phyloP scores from a whole-genome alignment of 2,797 vertebrate genomes.

The Argyrosomus regius region DNA sequence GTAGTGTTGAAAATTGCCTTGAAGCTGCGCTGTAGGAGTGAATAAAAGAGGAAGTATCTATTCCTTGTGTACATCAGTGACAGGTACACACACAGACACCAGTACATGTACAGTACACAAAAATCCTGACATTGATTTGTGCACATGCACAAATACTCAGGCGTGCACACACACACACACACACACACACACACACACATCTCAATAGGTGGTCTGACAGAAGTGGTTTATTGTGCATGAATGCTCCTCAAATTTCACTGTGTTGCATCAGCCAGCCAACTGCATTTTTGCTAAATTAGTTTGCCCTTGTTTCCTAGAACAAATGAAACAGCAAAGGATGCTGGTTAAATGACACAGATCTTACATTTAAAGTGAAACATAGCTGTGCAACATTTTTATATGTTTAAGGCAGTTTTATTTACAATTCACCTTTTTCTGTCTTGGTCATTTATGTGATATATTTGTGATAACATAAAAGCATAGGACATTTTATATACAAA shows the following conservation, averaged over 20 bases:
- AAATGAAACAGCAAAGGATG: conserved; percentile 68
- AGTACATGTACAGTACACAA: conserved; percentile 59
- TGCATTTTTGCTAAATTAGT: conserved; percentile 79
- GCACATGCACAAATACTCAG: conserved; percentile 38
- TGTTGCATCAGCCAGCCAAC: conserved; percentile 84
- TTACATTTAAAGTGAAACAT: conserved; percentile 40
- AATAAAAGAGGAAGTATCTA: conserved; percentile 72
- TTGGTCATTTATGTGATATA: not conserved
- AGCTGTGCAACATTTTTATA: conserved; percentile 16
- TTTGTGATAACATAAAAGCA: conserved; percentile 10
- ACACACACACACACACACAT: conserved; percentile 30
- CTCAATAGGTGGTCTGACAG: conserved; percentile 80
- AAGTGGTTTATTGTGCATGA: conserved; percentile 82
- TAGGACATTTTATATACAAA: not conserved
- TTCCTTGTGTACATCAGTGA: conserved; percentile 68
- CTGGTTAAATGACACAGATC: conserved; percentile 56
- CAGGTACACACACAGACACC: conserved; percentile 66
- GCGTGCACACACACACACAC: conserved; percentile 31
- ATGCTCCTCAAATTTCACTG: conserved; percentile 81
- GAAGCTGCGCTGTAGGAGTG: conserved; percentile 75
- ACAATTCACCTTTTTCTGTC: conserved; percentile 11
- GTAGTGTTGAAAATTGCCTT: conserved; percentile 77
- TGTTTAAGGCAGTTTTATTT: not conserved
- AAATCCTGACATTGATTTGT: conserved; percentile 69
- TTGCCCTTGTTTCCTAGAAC: conserved; percentile 77